Conservation (phyloP, 2,888 invertebrate genomes). For the Ochlodes sylvanus region DNA sequence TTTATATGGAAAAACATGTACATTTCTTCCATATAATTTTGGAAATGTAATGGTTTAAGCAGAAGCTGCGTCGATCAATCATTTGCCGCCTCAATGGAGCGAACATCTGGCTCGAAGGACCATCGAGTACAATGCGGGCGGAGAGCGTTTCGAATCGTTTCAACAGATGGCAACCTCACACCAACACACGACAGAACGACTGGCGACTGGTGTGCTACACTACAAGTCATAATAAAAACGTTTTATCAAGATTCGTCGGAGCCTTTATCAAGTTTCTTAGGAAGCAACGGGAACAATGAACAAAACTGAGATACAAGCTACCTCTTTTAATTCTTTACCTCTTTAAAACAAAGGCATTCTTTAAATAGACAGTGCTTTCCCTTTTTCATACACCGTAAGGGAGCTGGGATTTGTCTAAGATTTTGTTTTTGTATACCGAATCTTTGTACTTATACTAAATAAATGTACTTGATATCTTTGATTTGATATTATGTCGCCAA, state of each 20-base stretch:
- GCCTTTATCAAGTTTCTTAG: slow-evolving; percentile 37
- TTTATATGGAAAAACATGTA: too few relatives aligned
- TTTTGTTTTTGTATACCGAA: slow-evolving; percentile 23
- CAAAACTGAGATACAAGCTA: slow-evolving; percentile 37
- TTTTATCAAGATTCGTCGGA: slow-evolving; percentile 35
- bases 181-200: slow-evolving; percentile 15
- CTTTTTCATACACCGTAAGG: slow-evolving; percentile 35
- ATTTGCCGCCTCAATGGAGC: slow-evolving; percentile 17
- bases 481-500: not conserved
- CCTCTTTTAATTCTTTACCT: slow-evolving; percentile 38
- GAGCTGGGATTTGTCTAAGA: slow-evolving; percentile 35
- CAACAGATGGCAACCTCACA: slow-evolving; percentile 39
- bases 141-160: slow-evolving; percentile 33
- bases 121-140: slow-evolving; percentile 37
- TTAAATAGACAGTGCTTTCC: slow-evolving; percentile 37
- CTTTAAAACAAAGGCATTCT: slow-evolving; percentile 38
- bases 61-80: slow-evolving; percentile 19
- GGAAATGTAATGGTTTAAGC: not conserved
- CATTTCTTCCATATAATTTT: slow-evolving; percentile 3
- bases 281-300: slow-evolving; percentile 35
- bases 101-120: slow-evolving; percentile 41
- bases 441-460: slow-evolving; percentile 16
- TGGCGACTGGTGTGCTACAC: slow-evolving; percentile 7
- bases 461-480: too few relatives aligned
- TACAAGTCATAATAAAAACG: slow-evolving; percentile 27